Evolutionary conservation across 2,888 invertebrate genomes (phyloP), one percentile per base, ranked within the genome.

Genomic region (Hypercompe scribonia): DNA sequence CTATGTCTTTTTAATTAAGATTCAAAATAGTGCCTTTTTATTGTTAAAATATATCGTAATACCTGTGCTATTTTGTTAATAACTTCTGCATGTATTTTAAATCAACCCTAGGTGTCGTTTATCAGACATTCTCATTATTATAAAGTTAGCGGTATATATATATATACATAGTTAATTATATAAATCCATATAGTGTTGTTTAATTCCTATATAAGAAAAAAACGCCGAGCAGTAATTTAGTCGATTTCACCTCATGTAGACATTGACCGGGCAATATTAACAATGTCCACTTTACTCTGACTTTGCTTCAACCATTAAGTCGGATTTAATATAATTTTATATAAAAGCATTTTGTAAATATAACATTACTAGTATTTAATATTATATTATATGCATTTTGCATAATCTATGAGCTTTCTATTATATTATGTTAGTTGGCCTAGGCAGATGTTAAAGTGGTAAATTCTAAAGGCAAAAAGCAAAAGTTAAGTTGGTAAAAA

Each of bases 1-100:
- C 77, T 83, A 83, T 75, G 74, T 87, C 79, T 84, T 86, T 89
- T 90, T 86, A 73, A 91, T 90, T 89, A 89, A 85, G 85, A 89
- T 88, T 91, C 87, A 87, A 90, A 88, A 87, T 89, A 92, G 92
- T 93, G 92, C 93, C 93, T 93, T 93, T 91, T 92, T 87, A 92
- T 91, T 90, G 82, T 90, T 89, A 91, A 88, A 86, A 82, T 84
- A 80, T 87, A 88, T 84, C 78, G 69, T 84, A 81, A 81, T 77
- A 81, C 82, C 82, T 79, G 80, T 80, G 81, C 82, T 82, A 82
- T 80, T 85, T 84, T 78, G 68, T 70, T 84, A 76, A 68, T 83
- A 76, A 80, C 84, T 84, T 84, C 76, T 76, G 83, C 50, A 75
- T 75, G 68, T 72, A 68, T 68, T 72, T 65, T 65, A 50, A 54